These are phyloP conservation scores for Endomychus coccineus DNA, from an alignment of 2,888 invertebrate genomes.

Conservation along the genomic window DNA sequence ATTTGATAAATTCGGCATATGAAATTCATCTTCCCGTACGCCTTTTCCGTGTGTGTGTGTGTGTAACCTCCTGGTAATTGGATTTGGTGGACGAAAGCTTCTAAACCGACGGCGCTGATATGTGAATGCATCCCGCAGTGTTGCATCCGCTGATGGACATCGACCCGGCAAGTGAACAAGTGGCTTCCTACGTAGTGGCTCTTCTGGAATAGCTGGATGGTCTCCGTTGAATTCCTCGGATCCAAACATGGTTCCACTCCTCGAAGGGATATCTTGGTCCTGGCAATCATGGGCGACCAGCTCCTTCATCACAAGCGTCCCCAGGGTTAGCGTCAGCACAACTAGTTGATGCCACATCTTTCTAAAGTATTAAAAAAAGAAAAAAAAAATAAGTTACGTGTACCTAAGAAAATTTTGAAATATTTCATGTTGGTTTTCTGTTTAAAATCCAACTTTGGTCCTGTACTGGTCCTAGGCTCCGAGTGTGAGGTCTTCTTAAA, in stretches of 20 bases:
- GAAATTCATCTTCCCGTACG: too few relatives aligned
- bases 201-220: conserved; percentile 2
- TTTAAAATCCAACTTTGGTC: too few relatives aligned
- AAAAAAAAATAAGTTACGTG: too few relatives aligned
- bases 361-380: too few relatives aligned
- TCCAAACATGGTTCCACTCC: conserved; percentile 1
- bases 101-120: conserved; percentile 5
- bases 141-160: background rate
- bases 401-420: too few relatives aligned
- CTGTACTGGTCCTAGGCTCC: too few relatives aligned
- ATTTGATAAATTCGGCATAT: too few relatives aligned
- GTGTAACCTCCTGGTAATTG: too few relatives aligned
- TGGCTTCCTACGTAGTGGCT: background rate
- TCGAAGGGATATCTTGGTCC: conserved; percentile 5
- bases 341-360: background rate
- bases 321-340: background rate
- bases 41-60: too few relatives aligned
- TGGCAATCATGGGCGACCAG: conserved; percentile 7
- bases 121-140: conserved; percentile 8
- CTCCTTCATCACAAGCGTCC: background rate
- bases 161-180: conserved; percentile 6
- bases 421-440: too few relatives aligned
- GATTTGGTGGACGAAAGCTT: background rate
- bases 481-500: too few relatives aligned
- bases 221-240: background rate